A percentile compares a stretch with the other conserved stretches of the same genome.
Conservation (phyloP, 2,797 vertebrate genomes). For the Buphagus erythrorhynchus region DNA sequence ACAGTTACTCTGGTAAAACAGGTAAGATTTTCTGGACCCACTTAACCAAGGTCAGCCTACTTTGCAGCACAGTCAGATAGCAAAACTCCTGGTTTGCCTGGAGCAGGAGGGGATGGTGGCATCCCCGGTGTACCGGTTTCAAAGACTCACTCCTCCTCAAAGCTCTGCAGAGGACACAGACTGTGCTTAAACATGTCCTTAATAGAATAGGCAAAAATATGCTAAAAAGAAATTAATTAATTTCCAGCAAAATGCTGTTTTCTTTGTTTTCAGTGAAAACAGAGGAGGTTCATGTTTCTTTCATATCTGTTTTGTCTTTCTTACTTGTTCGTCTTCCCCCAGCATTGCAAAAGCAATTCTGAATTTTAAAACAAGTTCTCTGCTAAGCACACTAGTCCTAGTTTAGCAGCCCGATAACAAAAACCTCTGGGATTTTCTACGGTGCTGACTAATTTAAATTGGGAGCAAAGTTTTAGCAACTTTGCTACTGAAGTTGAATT, state of each 20-base stretch:
- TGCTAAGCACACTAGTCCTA: not conserved
- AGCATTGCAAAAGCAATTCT: not conserved
- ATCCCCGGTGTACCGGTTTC: not conserved
- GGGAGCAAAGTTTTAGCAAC: not conserved
- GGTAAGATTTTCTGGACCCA: slow-evolving; percentile 11
- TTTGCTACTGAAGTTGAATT: not conserved
- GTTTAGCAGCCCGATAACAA: not conserved
- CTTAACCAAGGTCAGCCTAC: slow-evolving; percentile 39
- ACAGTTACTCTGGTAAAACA: not conserved
- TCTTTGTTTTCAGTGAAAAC: not conserved
- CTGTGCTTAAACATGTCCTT: not conserved
- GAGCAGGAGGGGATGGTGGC: not conserved
- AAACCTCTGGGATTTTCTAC: not conserved
- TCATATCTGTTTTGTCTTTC: not conserved
- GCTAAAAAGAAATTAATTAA: not conserved
- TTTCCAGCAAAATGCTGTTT: not conserved
- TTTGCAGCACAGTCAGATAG: not conserved
- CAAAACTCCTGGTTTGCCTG: not conserved
- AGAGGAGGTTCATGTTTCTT: not conserved
- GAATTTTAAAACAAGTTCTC: not conserved
- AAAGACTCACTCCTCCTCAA: not conserved
- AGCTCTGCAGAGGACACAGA: not conserved
- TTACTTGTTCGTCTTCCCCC: not conserved
- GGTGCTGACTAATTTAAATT: not conserved
- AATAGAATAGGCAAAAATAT: not conserved